Percentiles rank a stretch among this genome's conserved stretches.
phyloP scores from a whole-genome alignment of 1,140 invertebrate species.

The Lethrus apterus region DNA sequence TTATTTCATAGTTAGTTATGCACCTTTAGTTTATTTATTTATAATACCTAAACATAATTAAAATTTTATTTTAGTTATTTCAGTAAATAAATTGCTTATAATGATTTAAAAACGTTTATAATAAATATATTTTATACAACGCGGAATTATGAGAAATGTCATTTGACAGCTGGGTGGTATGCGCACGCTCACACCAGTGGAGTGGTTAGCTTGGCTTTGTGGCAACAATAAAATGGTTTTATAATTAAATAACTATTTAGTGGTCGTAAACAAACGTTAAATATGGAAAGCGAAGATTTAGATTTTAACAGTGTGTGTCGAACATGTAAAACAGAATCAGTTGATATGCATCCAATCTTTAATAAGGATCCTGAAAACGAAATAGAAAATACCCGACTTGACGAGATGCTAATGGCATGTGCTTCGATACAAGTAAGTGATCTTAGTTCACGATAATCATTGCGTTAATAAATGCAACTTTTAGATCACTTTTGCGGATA shows the following conservation, averaged over 20 bases:
- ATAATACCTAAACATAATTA: too few species aligned
- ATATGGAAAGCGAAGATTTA: neutral
- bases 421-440: constrained; percentile 35
- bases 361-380: constrained; percentile 8
- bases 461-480: neutral
- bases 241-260: neutral
- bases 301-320: constrained; percentile 30
- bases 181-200: constrained; percentile 5
- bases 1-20: too few species aligned
- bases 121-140: too few species aligned
- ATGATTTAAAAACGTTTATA: too few species aligned
- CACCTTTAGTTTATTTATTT: too few species aligned
- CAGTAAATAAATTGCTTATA: too few species aligned
- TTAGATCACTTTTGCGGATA: constrained; percentile 26
- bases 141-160: neutral
- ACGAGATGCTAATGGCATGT: constrained; percentile 42
- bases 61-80: too few species aligned
- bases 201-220: constrained; percentile 7
- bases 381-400: constrained; percentile 31
- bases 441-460: neutral
- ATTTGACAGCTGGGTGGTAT: neutral
- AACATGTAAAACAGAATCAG: constrained; percentile 31
- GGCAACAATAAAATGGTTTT: neutral
- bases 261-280: neutral
- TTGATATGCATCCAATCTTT: constrained; percentile 30